Percentiles rank a stretch among this genome's conserved stretches.
phyloP scores from a whole-genome alignment of 2,797 vertebrate genomes.

The Muscicapa comitata region DNA sequence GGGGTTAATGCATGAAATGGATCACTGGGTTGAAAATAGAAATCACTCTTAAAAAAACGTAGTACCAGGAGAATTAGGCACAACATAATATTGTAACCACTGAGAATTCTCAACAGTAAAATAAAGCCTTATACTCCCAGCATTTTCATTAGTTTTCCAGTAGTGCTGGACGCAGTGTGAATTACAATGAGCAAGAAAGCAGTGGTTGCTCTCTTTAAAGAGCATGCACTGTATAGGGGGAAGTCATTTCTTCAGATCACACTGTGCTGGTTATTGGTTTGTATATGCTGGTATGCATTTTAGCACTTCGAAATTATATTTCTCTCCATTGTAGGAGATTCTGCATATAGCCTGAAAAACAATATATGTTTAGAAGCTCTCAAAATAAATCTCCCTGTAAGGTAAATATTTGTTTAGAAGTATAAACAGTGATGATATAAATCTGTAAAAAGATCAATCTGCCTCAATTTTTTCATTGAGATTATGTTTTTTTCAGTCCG shows the following conservation, averaged over 20 bases:
- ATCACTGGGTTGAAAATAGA: conserved; percentile 74
- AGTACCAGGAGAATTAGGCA: conserved; percentile 72
- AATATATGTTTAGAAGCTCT: not conserved
- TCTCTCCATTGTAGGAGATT: conserved; percentile 12
- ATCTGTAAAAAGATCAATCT: not conserved
- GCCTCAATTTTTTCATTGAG: not conserved
- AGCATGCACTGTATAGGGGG: not conserved
- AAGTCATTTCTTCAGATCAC: conserved; percentile 44
- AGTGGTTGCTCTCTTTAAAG: conserved; percentile 63
- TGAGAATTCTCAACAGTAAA: conserved; percentile 79
- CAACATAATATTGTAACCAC: conserved; percentile 71
- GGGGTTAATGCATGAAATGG: conserved; percentile 71
- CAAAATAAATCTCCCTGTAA: not conserved
- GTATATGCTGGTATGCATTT: conserved; percentile 15
- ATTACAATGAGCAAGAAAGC: conserved; percentile 78
- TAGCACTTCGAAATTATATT: conserved; percentile 35
- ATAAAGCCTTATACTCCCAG: conserved; percentile 75
- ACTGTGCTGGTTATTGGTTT: conserved; percentile 51
- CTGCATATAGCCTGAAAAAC: conserved; percentile 11
- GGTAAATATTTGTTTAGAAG: conserved; percentile 43
- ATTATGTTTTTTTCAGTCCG: not conserved
- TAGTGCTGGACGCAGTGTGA: conserved; percentile 69
- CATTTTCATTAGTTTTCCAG: conserved; percentile 83
- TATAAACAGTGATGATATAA: not conserved
- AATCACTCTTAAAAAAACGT: conserved; percentile 65